Base-by-base conservation (phyloP, 37 sponge, comb jelly and placozoan species). In the Ianthella basta region DNA sequence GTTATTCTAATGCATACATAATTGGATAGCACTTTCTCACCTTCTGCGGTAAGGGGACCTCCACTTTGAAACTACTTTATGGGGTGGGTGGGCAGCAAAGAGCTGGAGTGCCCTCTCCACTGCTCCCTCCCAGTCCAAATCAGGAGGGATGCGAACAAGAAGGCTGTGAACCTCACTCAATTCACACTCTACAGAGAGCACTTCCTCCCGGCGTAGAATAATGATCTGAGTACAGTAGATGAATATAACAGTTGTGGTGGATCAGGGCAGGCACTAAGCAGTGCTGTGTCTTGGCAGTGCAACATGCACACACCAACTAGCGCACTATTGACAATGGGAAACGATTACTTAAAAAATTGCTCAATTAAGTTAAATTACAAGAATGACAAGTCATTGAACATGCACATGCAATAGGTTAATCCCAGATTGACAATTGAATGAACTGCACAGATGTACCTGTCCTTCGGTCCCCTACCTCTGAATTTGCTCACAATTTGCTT, bases 161-260 rank as follows among this genome's bases (percentile, higher is more conserved):
- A 91, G 78, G 19, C 84, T 78, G 63, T 96, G 96, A 0, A 96
- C 94, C 0, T 86, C 69, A 57, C 92, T 91, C 91, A 96, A 86
- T 64, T 96, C 96, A 91, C 96, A 96, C 32, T 91, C 89, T 39
- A 91, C 72, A 0, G 86, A 41, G 59, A 96, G 59, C 13, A 96
- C 84, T 53, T 96, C 90, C 1, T 90, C 59, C 18, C 89, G 56
- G 18, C 88, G 85, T 0, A 27, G 54, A 34, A 93, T 35, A 36
- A 96, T 78, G 24, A 93, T 82, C 95, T 94, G 69, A 19, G 34
- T 69, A 29, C 33, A 33, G 18, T 34, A 29, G 35, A 29, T 34
- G 19, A 13, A 34, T 32, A 33, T 30, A 16, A 29, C 27, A 29
- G 70, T 69, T 44, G 50, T 44, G 50, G 50, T 8, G 8, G 8